Percentiles rank a stretch among this genome's conserved stretches.
These are phyloP conservation scores for Caerostris extrusa DNA, from an alignment of 1,140 invertebrate species.

Conservation along the genomic window DNA sequence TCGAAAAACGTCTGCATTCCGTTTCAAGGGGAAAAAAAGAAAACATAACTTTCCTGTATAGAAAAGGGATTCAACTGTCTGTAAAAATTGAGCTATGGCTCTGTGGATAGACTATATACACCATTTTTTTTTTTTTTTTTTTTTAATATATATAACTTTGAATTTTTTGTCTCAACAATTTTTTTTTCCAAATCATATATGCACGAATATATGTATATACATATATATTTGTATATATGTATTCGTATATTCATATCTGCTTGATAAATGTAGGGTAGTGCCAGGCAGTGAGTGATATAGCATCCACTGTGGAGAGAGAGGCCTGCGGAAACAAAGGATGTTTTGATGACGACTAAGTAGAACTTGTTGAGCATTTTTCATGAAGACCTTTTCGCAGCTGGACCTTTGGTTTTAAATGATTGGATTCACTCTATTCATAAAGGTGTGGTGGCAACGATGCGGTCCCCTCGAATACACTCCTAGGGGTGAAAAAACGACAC, in stretches of 20 bases:
- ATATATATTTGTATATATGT: slow-evolving; percentile 15
- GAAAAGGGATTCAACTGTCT: background rate
- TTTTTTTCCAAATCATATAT: background rate
- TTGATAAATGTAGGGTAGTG: background rate
- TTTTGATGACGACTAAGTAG: slow-evolving; percentile 1
- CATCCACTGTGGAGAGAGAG: background rate
- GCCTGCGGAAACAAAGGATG: background rate
- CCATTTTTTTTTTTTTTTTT: background rate
- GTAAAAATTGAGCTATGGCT: slow-evolving; percentile 46
- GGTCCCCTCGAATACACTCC: slow-evolving; percentile 71
- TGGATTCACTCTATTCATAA: slow-evolving; percentile 63
- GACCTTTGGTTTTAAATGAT: slow-evolving; percentile 19
- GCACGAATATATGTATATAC: slow-evolving; percentile 15
- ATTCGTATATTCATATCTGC: slow-evolving; percentile 9
- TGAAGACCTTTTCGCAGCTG: background rate
- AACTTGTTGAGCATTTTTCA: slow-evolving; percentile 68
- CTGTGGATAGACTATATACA: slow-evolving; percentile 33
- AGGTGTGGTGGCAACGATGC: slow-evolving; percentile 74
- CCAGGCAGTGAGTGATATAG: slow-evolving; percentile 24
- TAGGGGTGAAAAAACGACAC: slow-evolving; percentile 6
- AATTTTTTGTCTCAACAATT: slow-evolving; percentile 5
- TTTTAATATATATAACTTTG: slow-evolving; percentile 1
- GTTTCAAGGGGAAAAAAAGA: background rate
- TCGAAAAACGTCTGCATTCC: background rate
- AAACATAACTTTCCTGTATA: background rate